These are phyloP conservation scores for Chalcis sispes DNA, from an alignment of 2,888 invertebrate species.

Conservation along the genomic window DNA sequence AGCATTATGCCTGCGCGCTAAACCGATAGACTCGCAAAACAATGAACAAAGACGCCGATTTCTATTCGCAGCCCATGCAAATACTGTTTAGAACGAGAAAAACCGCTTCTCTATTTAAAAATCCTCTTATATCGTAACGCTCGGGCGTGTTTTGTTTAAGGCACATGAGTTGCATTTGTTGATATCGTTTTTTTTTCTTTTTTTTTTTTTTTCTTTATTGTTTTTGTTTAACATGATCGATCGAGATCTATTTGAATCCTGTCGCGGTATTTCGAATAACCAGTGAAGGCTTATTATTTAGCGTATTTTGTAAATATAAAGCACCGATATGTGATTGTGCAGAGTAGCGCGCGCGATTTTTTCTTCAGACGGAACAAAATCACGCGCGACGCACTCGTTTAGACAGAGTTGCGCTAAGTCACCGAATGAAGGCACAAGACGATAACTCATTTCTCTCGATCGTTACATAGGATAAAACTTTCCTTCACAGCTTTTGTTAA, in stretches of 20 bases:
- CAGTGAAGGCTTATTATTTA: not conserved
- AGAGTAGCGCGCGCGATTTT: not conserved
- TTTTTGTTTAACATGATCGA: too few species aligned
- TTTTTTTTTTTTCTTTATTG: not conserved
- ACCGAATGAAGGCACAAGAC: conserved; percentile 40
- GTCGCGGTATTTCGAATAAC: conserved; percentile 1
- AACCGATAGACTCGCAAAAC: not conserved
- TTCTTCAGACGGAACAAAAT: conserved; percentile 11
- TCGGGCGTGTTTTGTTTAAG: conserved; percentile 46
- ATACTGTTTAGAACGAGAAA: conserved; percentile 53
- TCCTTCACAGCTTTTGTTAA: not conserved
- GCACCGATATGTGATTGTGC: conserved; percentile 44
- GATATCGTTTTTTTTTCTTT: conserved; percentile 6
- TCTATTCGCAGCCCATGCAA: conserved; percentile 43
- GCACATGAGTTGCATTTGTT: conserved; percentile 56
- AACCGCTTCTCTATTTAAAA: conserved; percentile 39
- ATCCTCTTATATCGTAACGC: conserved; percentile 31
- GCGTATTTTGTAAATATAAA: conserved; percentile 17
- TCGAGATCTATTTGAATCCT: conserved; percentile 31
- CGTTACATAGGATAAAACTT: not conserved
- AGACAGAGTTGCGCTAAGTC: conserved; percentile 8
- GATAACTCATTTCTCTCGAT: not conserved
- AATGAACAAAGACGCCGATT: conserved; percentile 6
- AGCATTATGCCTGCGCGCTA: conserved; percentile 14
- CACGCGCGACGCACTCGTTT: too few species aligned